Evolutionary conservation across 2,113 vertebrate species (phyloP).

Genomic region (Psilopogon haemacephalus): DNA sequence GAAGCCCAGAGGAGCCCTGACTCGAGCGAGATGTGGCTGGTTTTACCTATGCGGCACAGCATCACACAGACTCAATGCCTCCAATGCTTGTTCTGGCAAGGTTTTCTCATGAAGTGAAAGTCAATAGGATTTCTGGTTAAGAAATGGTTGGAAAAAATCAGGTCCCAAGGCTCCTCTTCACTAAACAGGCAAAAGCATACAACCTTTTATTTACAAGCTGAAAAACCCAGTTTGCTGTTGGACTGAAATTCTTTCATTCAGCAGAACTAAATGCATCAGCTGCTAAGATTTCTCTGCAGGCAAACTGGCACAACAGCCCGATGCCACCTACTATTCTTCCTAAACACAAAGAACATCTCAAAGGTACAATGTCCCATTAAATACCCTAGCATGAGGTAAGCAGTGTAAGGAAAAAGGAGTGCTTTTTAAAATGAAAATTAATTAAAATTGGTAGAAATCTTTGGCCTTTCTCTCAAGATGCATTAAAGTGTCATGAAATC

Average conservation of each 20-base stretch:
- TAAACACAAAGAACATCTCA: conserved; percentile 57
- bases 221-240: neutral
- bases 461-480: conserved; percentile 81
- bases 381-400: conserved; percentile 75
- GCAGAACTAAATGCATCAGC: neutral
- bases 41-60: neutral
- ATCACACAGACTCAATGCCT: neutral
- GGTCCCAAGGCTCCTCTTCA: neutral
- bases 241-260: neutral
- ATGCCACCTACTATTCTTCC: conserved; percentile 28
- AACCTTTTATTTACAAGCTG: neutral
- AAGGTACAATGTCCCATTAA: conserved; percentile 63
- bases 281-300: neutral
- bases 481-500: conserved; percentile 74
- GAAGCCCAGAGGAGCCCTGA: neutral
- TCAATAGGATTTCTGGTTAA: neutral
- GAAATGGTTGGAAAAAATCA: neutral
- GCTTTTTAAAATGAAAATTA: conserved; percentile 70
- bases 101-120: neutral
- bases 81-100: neutral
- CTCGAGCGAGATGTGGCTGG: fast-evolving
- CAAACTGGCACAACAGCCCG: neutral
- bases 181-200: neutral
- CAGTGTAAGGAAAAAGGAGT: conserved; percentile 77
- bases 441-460: conserved; percentile 78